Conservation (phyloP, 2,888 invertebrate species). For the Oligia fasciuncula region DNA sequence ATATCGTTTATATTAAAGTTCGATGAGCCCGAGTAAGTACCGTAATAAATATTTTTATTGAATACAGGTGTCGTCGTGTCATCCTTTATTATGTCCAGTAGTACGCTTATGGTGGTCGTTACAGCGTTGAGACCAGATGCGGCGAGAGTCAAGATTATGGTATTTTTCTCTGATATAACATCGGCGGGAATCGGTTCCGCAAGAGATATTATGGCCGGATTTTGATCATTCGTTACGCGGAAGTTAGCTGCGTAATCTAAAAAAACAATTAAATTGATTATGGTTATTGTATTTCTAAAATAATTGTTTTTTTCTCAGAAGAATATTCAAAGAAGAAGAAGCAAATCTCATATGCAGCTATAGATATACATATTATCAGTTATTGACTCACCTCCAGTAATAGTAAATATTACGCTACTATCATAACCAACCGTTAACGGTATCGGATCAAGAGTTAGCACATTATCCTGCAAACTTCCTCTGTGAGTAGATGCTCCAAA, state of each 20-base stretch:
- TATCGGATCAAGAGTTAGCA: constrained; percentile 71
- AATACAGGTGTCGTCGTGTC: constrained; percentile 79
- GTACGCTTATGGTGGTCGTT: constrained; percentile 74
- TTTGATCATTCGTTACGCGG: constrained; percentile 61
- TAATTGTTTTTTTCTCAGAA: not conserved
- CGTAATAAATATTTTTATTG: constrained; percentile 75
- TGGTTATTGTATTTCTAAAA: not conserved
- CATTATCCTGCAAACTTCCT: constrained; percentile 73
- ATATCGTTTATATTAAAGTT: constrained; percentile 72
- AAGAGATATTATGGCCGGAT: constrained; percentile 70
- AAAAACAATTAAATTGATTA: constrained; percentile 51
- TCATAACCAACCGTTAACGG: constrained; percentile 72
- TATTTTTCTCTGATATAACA: constrained; percentile 74
- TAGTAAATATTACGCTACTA: constrained; percentile 70
- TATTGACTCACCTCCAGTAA: constrained; percentile 77
- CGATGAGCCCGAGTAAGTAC: constrained; percentile 66
- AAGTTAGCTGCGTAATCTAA: constrained; percentile 76
- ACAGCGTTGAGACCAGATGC: constrained; percentile 77
- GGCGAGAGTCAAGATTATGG: constrained; percentile 75
- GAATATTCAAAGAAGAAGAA: not conserved
- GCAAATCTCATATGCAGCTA: not conserved
- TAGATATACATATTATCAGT: not conserved
- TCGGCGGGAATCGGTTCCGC: constrained; percentile 70
- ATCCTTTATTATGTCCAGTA: constrained; percentile 80
- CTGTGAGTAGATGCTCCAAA: constrained; percentile 77